Conservation (phyloP, 2,113 vertebrate species). For the Petrocephalus zakoni region DNA sequence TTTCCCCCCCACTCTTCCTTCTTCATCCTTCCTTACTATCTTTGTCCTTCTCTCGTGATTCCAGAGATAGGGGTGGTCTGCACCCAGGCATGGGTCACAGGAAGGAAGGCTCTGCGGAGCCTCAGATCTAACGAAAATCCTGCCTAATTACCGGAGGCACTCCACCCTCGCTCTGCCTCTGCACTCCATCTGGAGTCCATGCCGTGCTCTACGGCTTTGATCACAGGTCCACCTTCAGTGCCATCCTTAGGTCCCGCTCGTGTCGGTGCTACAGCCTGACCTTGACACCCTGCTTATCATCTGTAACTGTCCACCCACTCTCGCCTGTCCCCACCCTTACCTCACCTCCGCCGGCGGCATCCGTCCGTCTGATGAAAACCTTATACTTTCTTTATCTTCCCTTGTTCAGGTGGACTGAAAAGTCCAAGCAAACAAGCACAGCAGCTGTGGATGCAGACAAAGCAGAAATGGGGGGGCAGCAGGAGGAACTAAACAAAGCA, state of each 20-base stretch:
- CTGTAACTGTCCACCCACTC: not conserved
- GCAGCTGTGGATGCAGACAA: constrained; percentile 6
- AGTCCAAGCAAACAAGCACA: not conserved
- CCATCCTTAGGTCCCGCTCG: not conserved
- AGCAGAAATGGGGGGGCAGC: not conserved
- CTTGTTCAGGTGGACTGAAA: not conserved
- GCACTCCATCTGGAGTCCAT: constrained; percentile 8
- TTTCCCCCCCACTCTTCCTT: constrained; percentile 15
- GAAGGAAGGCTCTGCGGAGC: constrained; percentile 1
- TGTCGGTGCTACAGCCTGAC: not conserved
- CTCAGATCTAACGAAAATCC: constrained; percentile 14
- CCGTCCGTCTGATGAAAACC: not conserved
- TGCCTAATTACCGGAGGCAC: not conserved
- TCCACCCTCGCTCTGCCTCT: not conserved
- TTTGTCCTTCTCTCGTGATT: not conserved
- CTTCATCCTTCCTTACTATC: constrained; percentile 24
- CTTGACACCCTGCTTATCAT: not conserved
- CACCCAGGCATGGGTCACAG: not conserved
- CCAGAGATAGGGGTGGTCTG: not conserved
- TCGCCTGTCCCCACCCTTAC: not conserved
- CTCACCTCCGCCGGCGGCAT: not conserved
- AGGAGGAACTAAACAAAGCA: not conserved
- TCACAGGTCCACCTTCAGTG: not conserved
- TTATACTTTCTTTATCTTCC: not conserved
- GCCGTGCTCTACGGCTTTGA: not conserved